Percentiles rank a stretch among this genome's conserved stretches.
These are phyloP conservation scores for Crocidura indochinensis DNA, from an alignment of 2,797 vertebrate genomes.

Conservation along the genomic window DNA sequence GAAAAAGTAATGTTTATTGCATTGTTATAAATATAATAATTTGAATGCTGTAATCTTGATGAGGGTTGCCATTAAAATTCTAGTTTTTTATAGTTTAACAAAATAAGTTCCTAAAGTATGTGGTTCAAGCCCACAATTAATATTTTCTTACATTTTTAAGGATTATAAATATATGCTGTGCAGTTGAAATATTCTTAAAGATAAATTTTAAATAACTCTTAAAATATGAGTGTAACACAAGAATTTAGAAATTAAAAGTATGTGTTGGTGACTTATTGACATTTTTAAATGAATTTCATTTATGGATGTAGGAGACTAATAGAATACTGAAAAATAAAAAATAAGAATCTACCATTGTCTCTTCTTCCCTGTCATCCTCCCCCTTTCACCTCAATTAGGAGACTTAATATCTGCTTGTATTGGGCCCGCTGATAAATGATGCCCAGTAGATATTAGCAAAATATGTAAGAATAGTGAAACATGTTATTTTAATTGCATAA, in stretches of 20 bases:
- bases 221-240: conserved; percentile 28
- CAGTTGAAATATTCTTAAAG: conserved; percentile 31
- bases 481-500: neutral
- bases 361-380: neutral
- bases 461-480: conserved; percentile 40
- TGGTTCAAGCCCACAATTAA: neutral
- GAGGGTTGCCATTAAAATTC: neutral
- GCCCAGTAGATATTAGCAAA: conserved; percentile 4
- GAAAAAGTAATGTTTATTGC: neutral
- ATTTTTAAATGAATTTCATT: conserved; percentile 51
- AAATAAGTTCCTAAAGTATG: conserved; percentile 17
- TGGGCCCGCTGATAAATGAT: neutral
- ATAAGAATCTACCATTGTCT: neutral
- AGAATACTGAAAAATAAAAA: conserved; percentile 29
- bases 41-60: too few species aligned
- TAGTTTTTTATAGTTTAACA: neutral
- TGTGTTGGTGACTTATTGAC: neutral
- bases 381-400: neutral
- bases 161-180: neutral
- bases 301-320: conserved; percentile 49
- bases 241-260: conserved; percentile 16
- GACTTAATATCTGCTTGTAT: neutral
- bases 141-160: conserved; percentile 13
- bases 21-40: too few species aligned
- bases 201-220: conserved; percentile 56